phyloP scores from a whole-genome alignment of 2,888 invertebrate species.

The Sialis fuliginosa region DNA sequence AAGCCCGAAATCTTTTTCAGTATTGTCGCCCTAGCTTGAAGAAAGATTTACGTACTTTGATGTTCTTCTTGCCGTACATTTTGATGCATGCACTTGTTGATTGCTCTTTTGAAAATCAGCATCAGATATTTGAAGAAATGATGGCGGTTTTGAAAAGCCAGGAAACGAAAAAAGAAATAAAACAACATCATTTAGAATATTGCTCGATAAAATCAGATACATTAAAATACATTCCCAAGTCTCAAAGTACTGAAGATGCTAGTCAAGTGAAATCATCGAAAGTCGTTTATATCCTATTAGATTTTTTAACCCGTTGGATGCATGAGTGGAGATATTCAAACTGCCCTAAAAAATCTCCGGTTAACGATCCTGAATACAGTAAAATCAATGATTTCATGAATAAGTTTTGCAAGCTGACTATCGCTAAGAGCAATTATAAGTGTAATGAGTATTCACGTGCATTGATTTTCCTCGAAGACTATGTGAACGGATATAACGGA shows the following conservation, averaged over 20 bases:
- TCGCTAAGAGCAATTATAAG: conserved; percentile 56
- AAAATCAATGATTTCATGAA: conserved; percentile 18
- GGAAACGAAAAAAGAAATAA: conserved; percentile 11
- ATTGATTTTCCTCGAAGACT: conserved; percentile 55
- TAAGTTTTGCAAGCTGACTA: conserved; percentile 41
- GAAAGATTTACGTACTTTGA: conserved; percentile 49
- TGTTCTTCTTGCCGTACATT: conserved; percentile 59
- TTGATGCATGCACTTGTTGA: conserved; percentile 44
- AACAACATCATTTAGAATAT: conserved; percentile 1
- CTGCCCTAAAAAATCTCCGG: conserved; percentile 9
- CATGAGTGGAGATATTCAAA: conserved; percentile 36
- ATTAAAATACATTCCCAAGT: conserved; percentile 1
- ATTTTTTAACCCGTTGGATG: conserved; percentile 60
- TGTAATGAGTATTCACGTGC: conserved; percentile 61
- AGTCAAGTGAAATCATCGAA: conserved; percentile 27
- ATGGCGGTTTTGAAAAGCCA: conserved; percentile 29
- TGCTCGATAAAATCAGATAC: conserved; percentile 3
- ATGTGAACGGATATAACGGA: conserved; percentile 38
- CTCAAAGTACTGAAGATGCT: conserved; percentile 2
- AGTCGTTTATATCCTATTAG: conserved; percentile 52
- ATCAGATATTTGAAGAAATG: conserved; percentile 34
- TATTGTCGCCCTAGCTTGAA: conserved; percentile 60
- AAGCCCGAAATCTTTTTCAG: conserved; percentile 39
- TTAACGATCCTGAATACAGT: conserved; percentile 16
- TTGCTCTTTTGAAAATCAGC: conserved; percentile 23